A percentile compares a stretch with the other conserved stretches of the same genome.
Evolutionary conservation across 2,888 invertebrate genomes (phyloP).

Genomic region (Salpingus planirostris): DNA sequence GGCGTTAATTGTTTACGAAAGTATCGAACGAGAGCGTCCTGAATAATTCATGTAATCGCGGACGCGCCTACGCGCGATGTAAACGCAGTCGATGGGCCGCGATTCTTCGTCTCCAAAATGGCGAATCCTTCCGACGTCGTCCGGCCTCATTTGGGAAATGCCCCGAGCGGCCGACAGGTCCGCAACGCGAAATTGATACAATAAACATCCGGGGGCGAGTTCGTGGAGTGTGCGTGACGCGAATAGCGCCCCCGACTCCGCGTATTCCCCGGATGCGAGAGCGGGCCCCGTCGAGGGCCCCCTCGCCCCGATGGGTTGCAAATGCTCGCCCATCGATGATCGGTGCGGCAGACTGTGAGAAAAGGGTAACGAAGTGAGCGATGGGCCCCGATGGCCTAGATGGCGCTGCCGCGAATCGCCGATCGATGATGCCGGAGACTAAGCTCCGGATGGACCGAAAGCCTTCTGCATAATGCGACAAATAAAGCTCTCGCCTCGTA

Average conservation of each 20-base stretch:
- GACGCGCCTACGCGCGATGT: no score
- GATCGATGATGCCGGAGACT: no score
- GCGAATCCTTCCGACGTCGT: no score
- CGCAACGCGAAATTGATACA: constrained; percentile 35
- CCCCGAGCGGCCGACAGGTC: no score
- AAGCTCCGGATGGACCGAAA: constrained; percentile 2
- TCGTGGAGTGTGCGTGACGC: constrained; percentile 24
- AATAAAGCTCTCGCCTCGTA: constrained; percentile 5
- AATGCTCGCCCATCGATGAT: constrained; percentile 24
- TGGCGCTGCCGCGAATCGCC: constrained; percentile 8
- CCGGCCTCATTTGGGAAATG: no score
- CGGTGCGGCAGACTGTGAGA: constrained; percentile 33
- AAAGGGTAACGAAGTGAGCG: constrained; percentile 35
- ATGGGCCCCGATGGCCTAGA: constrained; percentile 26
- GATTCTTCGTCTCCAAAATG: no score
- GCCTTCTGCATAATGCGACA: constrained; percentile 14
- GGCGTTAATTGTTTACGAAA: no score
- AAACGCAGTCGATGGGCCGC: no score
- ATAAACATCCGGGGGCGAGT: constrained; percentile 31
- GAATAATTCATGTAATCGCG: no score
- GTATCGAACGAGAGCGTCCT: no score
- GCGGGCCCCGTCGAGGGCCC: no score
- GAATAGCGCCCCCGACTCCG: constrained; percentile 20
- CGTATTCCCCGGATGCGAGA: no score
- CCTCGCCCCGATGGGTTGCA: constrained; percentile 17